These are phyloP conservation scores for Noctuana brunneofusca DNA, from an alignment of 2,888 invertebrate genomes.

Conservation along the genomic window DNA sequence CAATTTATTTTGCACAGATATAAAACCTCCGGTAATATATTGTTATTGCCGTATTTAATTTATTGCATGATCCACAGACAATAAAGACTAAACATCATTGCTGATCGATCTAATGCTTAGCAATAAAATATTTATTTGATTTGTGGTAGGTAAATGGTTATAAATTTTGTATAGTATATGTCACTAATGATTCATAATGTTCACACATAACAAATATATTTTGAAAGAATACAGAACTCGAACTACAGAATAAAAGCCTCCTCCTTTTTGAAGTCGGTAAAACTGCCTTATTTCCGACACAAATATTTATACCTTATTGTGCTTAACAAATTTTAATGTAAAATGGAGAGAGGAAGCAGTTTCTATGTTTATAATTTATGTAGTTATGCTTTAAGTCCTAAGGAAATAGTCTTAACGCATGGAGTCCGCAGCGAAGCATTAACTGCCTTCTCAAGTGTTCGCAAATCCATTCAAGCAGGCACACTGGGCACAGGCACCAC, in stretches of 20 bases:
- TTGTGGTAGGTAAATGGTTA: background rate
- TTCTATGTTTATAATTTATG: background rate
- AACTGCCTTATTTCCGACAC: no score
- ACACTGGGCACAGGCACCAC: background rate
- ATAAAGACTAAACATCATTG: background rate
- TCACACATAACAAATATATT: no score
- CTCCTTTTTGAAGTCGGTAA: no score
- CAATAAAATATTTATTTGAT: background rate
- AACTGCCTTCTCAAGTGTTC: constrained; percentile 23
- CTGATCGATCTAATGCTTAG: background rate
- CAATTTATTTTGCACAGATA: no score
- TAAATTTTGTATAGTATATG: background rate
- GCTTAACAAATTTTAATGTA: no score
- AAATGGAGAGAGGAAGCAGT: no score
- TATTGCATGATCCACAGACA: constrained; percentile 18
- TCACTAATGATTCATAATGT: no score
- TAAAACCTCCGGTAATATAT: background rate
- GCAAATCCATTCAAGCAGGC: constrained; percentile 21
- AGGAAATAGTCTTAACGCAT: background rate
- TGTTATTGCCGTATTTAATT: constrained; percentile 7
- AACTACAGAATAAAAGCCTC: no score
- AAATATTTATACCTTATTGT: no score
- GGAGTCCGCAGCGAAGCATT: constrained; percentile 15
- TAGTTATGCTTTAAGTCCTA: background rate
- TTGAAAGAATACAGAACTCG: no score